Evolutionary conservation across 2,888 invertebrate genomes (phyloP).

Genomic region (Amblyjoppa proteus): DNA sequence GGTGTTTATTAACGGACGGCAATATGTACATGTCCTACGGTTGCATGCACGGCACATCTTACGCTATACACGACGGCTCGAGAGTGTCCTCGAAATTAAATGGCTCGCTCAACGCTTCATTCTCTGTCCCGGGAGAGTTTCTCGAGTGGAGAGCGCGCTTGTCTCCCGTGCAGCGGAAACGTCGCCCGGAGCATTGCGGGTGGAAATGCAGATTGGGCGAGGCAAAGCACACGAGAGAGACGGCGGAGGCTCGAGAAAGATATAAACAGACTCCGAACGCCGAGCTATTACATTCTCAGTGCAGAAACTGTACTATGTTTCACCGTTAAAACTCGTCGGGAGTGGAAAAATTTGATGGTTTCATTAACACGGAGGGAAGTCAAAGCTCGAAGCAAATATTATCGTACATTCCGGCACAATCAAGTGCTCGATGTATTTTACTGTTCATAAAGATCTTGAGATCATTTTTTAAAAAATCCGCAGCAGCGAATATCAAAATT

Average conservation of each 20-base stretch:
- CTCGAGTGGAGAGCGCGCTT: constrained; percentile 40
- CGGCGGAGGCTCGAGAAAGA: constrained; percentile 9
- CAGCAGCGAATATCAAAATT: too few species aligned
- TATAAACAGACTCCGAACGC: constrained; percentile 1
- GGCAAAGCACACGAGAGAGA: constrained; percentile 26
- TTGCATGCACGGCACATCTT: constrained; percentile 35
- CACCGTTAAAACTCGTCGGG: neutral
- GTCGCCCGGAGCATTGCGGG: constrained; percentile 77
- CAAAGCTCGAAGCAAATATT: neutral
- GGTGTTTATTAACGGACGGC: neutral
- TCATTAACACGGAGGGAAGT: neutral
- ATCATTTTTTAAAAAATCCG: too few species aligned
- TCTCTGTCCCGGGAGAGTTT: constrained; percentile 46
- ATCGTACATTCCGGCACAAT: neutral
- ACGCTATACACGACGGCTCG: constrained; percentile 30
- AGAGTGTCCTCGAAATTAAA: constrained; percentile 62
- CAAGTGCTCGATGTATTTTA: too few species aligned
- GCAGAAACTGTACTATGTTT: constrained; percentile 9
- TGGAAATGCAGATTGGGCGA: constrained; percentile 71
- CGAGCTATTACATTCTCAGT: neutral
- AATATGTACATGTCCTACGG: neutral
- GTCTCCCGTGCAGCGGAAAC: constrained; percentile 74
- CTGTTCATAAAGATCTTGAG: too few species aligned
- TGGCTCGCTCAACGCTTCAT: constrained; percentile 50
- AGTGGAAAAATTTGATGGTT: constrained; percentile 20